Base-by-base conservation (phyloP, 2,888 invertebrate genomes). In the Plusia festucae region DNA sequence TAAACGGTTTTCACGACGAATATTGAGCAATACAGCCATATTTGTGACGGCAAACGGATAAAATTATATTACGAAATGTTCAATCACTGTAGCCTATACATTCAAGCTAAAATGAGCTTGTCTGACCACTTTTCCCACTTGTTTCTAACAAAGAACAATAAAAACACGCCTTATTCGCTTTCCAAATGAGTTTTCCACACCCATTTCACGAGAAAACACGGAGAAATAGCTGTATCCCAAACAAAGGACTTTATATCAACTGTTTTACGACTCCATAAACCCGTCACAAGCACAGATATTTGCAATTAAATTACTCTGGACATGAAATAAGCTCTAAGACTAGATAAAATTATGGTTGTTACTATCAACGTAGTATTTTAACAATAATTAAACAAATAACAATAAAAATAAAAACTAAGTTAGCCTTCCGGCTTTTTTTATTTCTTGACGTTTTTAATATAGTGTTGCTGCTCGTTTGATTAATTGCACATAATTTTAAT, bases 381-480 rank as follows among this genome's bases (percentile, higher is more conserved):
- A 85, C 84, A 91, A 88, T 84, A 90, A 85, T 81, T 80, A 90
- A 91, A 91, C 88, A 91, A 92, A 92, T 90, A 93, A 93, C 90
- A 93, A 87, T 93, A 91, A 90, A 92, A 93, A 90, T 88, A 91
- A 94, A 85, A 93, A 89, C 88, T 89, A 92, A 82, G 78, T 79
- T 90, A 49, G 91, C 92, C 89, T 88, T 91, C 90, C 93, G 93
- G 93, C 91, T 90, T 92, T 93, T 91, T 81, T 82, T 80, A 83
- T 90, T 84, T 91, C 93, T 94, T 94, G 94, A 94, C 94, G 89
- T 93, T 93, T 93, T 88, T 89, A 90, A 91, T 90, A 88, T 88
- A 90, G 94, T 93, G 94, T 93, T 94, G 93, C 93, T 91, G 91
- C 90, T 82, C 80, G 80, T 82, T 85, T 87, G 87, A 89, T 89